phyloP scores from a whole-genome alignment of 2,797 vertebrate species.

The Chelidonichthys spinosus region DNA sequence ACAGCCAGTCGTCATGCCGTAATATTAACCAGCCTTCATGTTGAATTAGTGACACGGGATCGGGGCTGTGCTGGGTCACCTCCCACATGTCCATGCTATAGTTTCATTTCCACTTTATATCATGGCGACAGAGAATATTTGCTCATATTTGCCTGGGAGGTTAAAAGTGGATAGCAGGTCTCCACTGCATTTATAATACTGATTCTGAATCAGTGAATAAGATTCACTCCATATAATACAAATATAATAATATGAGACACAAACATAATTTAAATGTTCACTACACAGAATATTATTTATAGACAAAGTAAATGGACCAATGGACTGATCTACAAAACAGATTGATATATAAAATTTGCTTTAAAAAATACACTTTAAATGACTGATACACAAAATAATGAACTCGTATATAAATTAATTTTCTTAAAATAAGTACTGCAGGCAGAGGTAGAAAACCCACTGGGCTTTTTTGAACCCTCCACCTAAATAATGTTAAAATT shows the following conservation, averaged over 20 bases:
- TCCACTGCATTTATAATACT: background rate
- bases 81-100: background rate
- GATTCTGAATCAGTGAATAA: background rate
- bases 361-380: background rate
- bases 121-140: background rate
- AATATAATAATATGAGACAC: too few relatives aligned
- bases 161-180: background rate
- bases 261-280: background rate
- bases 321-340: background rate
- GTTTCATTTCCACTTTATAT: background rate
- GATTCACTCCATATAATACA: too few relatives aligned
- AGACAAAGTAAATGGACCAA: background rate
- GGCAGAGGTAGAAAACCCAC: too few relatives aligned
- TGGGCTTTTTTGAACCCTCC: too few relatives aligned
- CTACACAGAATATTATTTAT: background rate
- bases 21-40: constrained; percentile 69
- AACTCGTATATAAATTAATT: background rate
- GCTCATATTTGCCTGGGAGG: background rate
- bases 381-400: background rate
- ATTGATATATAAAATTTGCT: background rate
- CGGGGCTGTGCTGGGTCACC: constrained; percentile 8
- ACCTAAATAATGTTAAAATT: too few relatives aligned
- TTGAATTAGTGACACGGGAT: constrained; percentile 52
- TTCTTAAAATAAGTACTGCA: background rate
- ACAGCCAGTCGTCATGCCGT: constrained; percentile 22